These are phyloP conservation scores for Campopleginae sp. DNA, from an alignment of 2,888 invertebrate species.

Conservation along the genomic window DNA sequence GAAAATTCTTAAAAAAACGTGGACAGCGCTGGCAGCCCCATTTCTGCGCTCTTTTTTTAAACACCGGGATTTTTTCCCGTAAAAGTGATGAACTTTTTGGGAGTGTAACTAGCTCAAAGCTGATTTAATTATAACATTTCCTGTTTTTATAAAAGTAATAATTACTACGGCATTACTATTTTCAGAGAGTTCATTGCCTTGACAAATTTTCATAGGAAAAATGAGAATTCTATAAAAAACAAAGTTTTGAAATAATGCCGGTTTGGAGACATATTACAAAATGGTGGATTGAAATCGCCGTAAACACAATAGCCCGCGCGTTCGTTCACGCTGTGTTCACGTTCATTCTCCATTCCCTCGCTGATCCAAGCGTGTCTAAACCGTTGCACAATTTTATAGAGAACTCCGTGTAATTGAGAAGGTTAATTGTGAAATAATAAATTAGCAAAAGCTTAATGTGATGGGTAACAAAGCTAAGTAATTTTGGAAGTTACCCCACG, in stretches of 20 bases:
- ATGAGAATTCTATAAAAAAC: too few species aligned
- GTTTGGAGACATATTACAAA: background rate
- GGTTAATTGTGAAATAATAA: background rate
- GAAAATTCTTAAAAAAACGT: too few species aligned
- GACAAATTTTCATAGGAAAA: too few species aligned
- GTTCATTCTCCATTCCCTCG: background rate
- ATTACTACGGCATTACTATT: background rate
- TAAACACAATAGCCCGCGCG: slow-evolving; percentile 53
- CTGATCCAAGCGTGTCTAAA: background rate
- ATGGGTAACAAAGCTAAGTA: slow-evolving; percentile 5
- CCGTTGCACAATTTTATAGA: background rate
- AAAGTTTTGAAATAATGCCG: background rate
- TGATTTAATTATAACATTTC: too few species aligned
- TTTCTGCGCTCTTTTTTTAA: background rate
- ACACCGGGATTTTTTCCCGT: too few species aligned
- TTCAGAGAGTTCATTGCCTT: too few species aligned
- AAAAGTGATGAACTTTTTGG: too few species aligned
- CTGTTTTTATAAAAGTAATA: too few species aligned
- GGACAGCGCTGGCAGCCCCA: background rate
- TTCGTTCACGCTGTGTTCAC: background rate
- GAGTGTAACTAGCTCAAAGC: too few species aligned
- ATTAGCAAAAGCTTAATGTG: background rate
- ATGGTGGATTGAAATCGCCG: slow-evolving; percentile 14
- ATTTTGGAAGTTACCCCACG: background rate
- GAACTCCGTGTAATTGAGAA: background rate